These are phyloP conservation scores for Tetramorium simillimum DNA, from an alignment of 1,140 invertebrate species.

Conservation along the genomic window DNA sequence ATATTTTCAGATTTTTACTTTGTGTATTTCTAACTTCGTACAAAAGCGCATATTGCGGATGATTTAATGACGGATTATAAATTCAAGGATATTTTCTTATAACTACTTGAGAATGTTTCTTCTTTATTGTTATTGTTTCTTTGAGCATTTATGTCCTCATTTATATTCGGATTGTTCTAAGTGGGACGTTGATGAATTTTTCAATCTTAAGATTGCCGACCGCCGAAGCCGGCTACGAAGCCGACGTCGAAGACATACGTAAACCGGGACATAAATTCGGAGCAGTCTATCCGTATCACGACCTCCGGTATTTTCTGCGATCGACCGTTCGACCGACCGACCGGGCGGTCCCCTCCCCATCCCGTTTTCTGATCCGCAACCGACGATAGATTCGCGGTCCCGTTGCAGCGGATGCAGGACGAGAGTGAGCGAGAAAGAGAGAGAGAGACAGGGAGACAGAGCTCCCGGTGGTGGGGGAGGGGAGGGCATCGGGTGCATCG, in stretches of 20 bases:
- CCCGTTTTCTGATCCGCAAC: slow-evolving; percentile 38
- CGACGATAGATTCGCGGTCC: slow-evolving; percentile 27
- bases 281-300: slow-evolving; percentile 18
- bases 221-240: not conserved
- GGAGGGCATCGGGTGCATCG: slow-evolving; percentile 81
- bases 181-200: not conserved
- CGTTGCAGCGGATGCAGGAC: slow-evolving; percentile 37
- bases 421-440: slow-evolving; percentile 20
- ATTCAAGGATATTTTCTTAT: not conserved
- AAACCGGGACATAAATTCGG: slow-evolving; percentile 32
- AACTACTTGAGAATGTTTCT: not conserved
- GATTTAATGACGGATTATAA: not conserved
- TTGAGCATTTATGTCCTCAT: not conserved
- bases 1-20: not conserved
- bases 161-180: not conserved
- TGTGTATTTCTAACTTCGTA: not conserved
- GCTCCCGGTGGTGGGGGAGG: slow-evolving; percentile 1
- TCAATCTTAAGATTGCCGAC: not conserved
- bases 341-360: not conserved
- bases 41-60: not conserved
- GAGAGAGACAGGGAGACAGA: slow-evolving; percentile 9
- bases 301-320: slow-evolving; percentile 43
- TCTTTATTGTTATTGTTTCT: not conserved
- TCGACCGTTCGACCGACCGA: slow-evolving; percentile 24
- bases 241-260: not conserved